phyloP scores from a whole-genome alignment of 2,113 vertebrate species.

The Pterophyllum scalare region DNA sequence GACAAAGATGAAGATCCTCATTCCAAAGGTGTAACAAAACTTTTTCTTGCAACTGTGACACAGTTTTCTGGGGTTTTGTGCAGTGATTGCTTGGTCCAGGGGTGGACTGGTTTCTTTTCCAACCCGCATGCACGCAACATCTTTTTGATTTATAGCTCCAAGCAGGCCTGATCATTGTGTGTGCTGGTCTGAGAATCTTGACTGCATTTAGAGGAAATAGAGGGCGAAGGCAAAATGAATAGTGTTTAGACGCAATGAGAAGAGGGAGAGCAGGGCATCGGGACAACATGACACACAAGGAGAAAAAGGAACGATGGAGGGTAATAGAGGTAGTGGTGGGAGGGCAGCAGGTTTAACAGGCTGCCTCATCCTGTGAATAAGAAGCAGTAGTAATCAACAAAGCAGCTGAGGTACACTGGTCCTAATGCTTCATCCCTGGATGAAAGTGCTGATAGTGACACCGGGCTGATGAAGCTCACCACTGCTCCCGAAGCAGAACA shows the following conservation, averaged over 20 bases:
- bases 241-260: conserved; percentile 15
- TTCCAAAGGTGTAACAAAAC: not conserved
- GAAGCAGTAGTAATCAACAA: conserved; percentile 50
- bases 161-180: not conserved
- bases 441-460: conserved; percentile 70
- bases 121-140: conserved; percentile 2
- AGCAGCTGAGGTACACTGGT: conserved; percentile 16
- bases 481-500: conserved; percentile 13
- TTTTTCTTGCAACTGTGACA: not conserved
- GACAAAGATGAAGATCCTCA: not conserved
- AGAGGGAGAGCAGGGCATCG: not conserved
- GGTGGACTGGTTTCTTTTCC: not conserved
- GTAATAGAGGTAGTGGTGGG: not conserved
- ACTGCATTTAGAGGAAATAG: conserved; percentile 31
- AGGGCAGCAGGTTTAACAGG: conserved; percentile 1
- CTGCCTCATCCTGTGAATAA: conserved; percentile 44
- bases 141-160: conserved; percentile 34
- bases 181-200: conserved; percentile 18
- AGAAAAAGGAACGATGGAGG: conserved; percentile 16
- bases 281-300: conserved; percentile 6
- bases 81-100: not conserved
- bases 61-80: not conserved
- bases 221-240: conserved; percentile 13
- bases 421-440: conserved; percentile 37
- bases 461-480: conserved; percentile 38